Evolutionary conservation across 2,113 vertebrate genomes (phyloP).

Genomic region (Seriola rivoliana): DNA sequence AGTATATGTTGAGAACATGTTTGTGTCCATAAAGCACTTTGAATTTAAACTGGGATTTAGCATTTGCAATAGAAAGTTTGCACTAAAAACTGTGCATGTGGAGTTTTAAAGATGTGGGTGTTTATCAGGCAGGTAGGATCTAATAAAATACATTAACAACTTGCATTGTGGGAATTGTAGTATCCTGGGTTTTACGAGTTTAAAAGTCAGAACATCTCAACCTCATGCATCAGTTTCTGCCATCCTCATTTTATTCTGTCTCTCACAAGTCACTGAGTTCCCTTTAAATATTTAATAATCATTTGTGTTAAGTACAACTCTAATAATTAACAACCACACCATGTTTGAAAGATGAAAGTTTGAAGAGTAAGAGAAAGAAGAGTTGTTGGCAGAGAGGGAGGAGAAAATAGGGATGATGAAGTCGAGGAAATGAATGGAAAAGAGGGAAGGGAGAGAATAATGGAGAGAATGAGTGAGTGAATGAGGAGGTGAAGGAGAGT

Average conservation of each 20-base stretch:
- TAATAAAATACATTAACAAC: neutral
- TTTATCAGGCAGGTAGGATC: neutral
- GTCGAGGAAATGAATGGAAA: constrained; percentile 32
- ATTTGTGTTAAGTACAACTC: neutral
- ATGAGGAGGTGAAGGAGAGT: constrained; percentile 33
- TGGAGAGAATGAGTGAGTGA: neutral
- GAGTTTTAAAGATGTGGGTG: neutral
- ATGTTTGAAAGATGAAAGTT: neutral
- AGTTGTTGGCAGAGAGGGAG: neutral
- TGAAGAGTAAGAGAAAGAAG: neutral
- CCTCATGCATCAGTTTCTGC: neutral
- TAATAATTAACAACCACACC: neutral
- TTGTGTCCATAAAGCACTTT: neutral
- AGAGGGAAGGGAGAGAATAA: neutral
- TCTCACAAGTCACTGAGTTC: neutral
- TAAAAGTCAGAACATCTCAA: neutral
- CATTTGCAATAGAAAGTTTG: neutral
- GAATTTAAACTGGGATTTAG: no score
- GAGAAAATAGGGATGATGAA: neutral
- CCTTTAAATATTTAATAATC: neutral
- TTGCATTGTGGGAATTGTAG: constrained; percentile 19
- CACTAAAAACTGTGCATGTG: neutral
- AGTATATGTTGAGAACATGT: neutral
- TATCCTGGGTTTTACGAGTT: neutral
- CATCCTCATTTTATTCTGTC: neutral